A percentile compares a stretch with the other conserved stretches of the same genome.
These are phyloP conservation scores for Tiliacea aurago DNA, from an alignment of 2,888 invertebrate genomes.

Conservation along the genomic window DNA sequence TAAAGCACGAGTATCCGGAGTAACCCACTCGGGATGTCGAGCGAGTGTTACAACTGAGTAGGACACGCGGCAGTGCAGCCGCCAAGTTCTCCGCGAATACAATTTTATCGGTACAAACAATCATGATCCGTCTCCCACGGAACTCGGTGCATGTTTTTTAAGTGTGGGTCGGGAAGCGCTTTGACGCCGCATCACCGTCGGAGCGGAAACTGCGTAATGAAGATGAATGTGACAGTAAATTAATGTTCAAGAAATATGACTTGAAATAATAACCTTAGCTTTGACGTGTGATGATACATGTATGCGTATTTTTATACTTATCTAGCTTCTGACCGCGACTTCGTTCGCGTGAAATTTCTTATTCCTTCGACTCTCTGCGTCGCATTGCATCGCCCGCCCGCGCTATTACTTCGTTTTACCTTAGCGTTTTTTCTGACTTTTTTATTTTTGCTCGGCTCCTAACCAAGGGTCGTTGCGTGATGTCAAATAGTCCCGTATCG, in stretches of 20 bases:
- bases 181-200: slow-evolving; percentile 46
- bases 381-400: too few species aligned
- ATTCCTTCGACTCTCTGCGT: too few species aligned
- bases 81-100: slow-evolving; percentile 45
- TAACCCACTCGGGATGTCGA: slow-evolving; percentile 25
- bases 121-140: slow-evolving; percentile 63
- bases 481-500: too few species aligned
- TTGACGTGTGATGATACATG: slow-evolving; percentile 22
- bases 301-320: slow-evolving; percentile 20
- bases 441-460: too few species aligned
- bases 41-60: slow-evolving; percentile 38
- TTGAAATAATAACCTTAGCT: slow-evolving; percentile 41
- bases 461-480: too few species aligned
- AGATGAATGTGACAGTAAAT: slow-evolving; percentile 59
- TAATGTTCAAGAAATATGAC: slow-evolving; percentile 49
- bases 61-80: slow-evolving; percentile 21
- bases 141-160: slow-evolving; percentile 65
- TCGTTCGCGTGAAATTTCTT: too few species aligned
- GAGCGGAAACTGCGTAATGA: slow-evolving; percentile 64
- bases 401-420: too few species aligned
- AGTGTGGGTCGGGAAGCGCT: slow-evolving; percentile 52
- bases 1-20: slow-evolving; percentile 37
- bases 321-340: too few species aligned
- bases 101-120: slow-evolving; percentile 60
- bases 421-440: too few species aligned